Evolutionary conservation across 2,797 vertebrate species (phyloP), one percentile per base, ranked within the genome.

Genomic region (Eospalax fontanierii): DNA sequence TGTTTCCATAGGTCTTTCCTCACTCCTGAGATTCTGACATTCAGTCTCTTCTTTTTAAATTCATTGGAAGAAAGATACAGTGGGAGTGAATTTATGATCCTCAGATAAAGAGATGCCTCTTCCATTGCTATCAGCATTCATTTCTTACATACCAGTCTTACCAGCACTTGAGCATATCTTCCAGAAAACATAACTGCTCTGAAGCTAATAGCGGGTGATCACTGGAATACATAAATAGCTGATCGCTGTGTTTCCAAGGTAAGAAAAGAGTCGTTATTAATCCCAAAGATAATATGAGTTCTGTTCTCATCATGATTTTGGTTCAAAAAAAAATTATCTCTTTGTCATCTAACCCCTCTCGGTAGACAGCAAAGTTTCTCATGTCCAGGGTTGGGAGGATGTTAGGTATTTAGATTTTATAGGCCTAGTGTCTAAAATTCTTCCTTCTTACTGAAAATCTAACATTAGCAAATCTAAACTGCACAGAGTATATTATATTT

Each of bases 21-120:
- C 88, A 94, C 54, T 76, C 71, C 73, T 71, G 43, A 96, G 93
- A 94, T 76, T 84, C 81, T 94, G 75, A 96, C 85, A 90, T 97
- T 75, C 35, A 61, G 61, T 95, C 57, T 19, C 22, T 79, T 93
- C 96, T 35, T 79, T 75, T 91, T 35, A 94, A 59, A 90, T 86
- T 89, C 61, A 80, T 78, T 86, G 82, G 68, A 92, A 16, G 74
- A 74, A 95, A 91, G 38, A 87, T 87, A 19, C 9, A 26, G 61
- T 57, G 65, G 50, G 93, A 73, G 24, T 1, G 3, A 87, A 40
- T 90, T 96, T 87, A 94, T 93, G 35, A 79, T 14, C 81, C 26
- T 1, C n/a, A 19, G 0, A 84, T 74, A 87, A 79, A 4, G 0
- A 97, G 96, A 95, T 79, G 28, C 1, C 26, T 92, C 95, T 95